Conservation (phyloP, 2,797 vertebrate species). For the Poecile montanus region DNA sequence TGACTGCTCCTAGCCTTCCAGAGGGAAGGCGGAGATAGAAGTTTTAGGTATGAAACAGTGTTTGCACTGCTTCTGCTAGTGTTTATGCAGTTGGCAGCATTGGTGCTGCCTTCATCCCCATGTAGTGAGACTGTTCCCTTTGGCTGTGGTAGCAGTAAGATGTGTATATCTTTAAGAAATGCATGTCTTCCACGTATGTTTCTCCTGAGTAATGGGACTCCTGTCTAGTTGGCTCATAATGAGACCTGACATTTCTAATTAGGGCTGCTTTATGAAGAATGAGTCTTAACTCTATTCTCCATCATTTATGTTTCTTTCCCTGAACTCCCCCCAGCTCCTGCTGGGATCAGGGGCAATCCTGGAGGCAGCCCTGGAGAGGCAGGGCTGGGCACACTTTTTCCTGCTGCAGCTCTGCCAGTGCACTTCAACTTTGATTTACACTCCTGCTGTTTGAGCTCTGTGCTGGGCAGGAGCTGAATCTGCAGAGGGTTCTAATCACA, state of each 20-base stretch:
- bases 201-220: neutral
- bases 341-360: neutral
- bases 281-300: neutral
- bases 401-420: neutral
- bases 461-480: neutral
- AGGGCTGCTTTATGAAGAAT: neutral
- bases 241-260: conserved; percentile 27
- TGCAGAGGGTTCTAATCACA: conserved; percentile 38
- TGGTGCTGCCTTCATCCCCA: neutral
- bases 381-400: neutral
- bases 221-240: neutral
- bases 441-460: conserved; percentile 54
- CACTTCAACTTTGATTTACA: neutral
- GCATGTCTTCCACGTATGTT: neutral
- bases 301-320: neutral
- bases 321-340: neutral
- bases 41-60: neutral
- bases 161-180: neutral
- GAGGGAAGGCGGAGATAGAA: neutral
- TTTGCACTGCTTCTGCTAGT: neutral
- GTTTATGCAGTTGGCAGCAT: neutral
- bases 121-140: neutral
- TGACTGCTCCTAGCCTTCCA: neutral
- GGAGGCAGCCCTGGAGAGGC: neutral
- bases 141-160: neutral